Conservation (phyloP, 2,113 vertebrate genomes). For the Oxyura jamaicensis region DNA sequence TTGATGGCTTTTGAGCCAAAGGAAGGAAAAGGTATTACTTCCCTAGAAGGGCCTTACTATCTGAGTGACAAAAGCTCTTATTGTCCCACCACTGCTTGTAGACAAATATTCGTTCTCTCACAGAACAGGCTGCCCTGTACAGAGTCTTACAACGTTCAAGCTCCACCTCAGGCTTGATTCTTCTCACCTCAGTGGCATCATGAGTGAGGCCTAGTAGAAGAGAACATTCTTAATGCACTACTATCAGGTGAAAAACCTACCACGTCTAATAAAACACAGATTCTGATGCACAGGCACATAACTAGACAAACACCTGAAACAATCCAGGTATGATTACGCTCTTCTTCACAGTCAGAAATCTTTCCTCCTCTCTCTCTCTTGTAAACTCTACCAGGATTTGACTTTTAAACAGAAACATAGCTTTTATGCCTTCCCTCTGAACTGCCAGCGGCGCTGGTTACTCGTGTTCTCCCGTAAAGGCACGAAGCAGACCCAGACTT, state of each 20-base stretch:
- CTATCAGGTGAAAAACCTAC: no score
- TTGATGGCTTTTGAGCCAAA: not conserved
- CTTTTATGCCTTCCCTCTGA: rapidly evolving
- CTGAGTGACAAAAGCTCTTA: not conserved
- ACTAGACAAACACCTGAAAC: not conserved
- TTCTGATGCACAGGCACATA: not conserved
- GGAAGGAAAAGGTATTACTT: not conserved
- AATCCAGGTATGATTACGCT: rapidly evolving
- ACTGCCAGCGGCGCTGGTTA: not conserved
- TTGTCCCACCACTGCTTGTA: rapidly evolving
- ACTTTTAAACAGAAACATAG: not conserved
- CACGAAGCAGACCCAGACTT: not conserved
- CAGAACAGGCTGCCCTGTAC: not conserved
- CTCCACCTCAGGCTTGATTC: not conserved
- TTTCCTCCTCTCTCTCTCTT: not conserved
- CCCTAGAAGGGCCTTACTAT: not conserved
- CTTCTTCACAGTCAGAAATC: not conserved
- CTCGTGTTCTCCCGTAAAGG: rapidly evolving
- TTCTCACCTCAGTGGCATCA: not conserved
- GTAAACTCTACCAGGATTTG: not conserved
- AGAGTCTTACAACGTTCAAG: not conserved
- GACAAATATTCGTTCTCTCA: rapidly evolving
- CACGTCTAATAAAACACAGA: rapidly evolving
- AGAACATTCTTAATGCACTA: not conserved
- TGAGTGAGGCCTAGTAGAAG: not conserved